A percentile compares a stretch with the other conserved stretches of the same genome.
phyloP scores from a whole-genome alignment of 2,797 vertebrate species.

The Hippopotamyrus pictus region DNA sequence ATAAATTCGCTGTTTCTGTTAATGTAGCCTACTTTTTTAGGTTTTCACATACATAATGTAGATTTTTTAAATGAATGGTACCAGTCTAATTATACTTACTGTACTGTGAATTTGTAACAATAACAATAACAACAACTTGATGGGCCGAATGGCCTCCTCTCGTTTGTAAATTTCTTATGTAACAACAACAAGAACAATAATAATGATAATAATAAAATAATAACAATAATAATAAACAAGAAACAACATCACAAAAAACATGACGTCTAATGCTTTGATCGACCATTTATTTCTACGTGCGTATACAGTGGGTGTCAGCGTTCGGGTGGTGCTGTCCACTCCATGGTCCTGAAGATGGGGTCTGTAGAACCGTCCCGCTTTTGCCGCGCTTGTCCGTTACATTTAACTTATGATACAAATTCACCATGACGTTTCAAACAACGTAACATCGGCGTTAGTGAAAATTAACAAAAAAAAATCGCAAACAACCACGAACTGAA shows the following conservation, averaged over 20 bases:
- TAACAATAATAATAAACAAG: neutral
- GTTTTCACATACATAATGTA: neutral
- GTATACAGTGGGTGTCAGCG: neutral
- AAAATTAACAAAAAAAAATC: neutral
- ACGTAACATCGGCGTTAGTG: neutral
- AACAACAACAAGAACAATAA: neutral
- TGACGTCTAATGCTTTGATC: neutral
- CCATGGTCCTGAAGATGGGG: constrained; percentile 33
- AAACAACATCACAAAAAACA: neutral
- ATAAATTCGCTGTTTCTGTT: neutral
- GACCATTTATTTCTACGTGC: neutral
- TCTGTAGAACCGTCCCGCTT: too few relatives aligned
- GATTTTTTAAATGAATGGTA: neutral
- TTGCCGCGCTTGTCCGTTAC: neutral
- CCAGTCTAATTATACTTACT: neutral
- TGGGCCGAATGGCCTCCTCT: too few relatives aligned
- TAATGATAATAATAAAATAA: neutral
- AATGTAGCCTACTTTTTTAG: neutral
- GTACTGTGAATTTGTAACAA: neutral
- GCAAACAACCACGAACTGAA: neutral
- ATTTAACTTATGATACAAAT: neutral
- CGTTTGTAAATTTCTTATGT: too few relatives aligned
- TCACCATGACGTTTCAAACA: neutral
- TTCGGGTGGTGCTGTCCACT: constrained; percentile 33
- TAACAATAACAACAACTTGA: neutral